A percentile compares a stretch with the other conserved stretches of the same genome.
These are phyloP conservation scores for Phyllopteryx taeniolatus DNA, from an alignment of 2,113 vertebrate genomes.

Conservation along the genomic window DNA sequence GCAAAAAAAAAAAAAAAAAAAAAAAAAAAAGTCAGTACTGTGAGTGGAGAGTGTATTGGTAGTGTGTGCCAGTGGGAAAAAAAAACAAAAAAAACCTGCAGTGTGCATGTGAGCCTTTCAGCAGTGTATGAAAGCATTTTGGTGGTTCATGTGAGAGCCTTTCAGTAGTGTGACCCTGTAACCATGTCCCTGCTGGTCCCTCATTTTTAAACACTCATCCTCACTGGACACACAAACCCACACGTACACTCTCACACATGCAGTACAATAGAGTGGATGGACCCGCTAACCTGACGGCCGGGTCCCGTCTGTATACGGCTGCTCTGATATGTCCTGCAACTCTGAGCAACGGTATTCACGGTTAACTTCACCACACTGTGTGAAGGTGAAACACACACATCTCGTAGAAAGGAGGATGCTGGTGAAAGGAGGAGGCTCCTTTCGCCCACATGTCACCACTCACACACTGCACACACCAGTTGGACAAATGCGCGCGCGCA, in stretches of 20 bases:
- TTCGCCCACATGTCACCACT: constrained; percentile 42
- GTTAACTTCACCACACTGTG: constrained; percentile 45
- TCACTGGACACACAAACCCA: constrained; percentile 5
- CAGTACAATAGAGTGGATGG: constrained; percentile 53
- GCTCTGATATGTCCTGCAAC: constrained; percentile 73
- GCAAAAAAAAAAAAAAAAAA: too few relatives aligned
- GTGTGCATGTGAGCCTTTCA: not conserved
- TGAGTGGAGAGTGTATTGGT: too few relatives aligned
- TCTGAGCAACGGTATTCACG: constrained; percentile 67
- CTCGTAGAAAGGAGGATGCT: constrained; percentile 37
- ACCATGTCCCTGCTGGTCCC: not conserved
- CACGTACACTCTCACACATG: constrained; percentile 56
- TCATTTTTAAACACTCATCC: not conserved
- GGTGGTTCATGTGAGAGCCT: not conserved
- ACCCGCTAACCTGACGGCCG: constrained; percentile 68
- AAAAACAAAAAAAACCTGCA: too few relatives aligned
- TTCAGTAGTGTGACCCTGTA: not conserved
- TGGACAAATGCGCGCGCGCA: constrained; percentile 14
- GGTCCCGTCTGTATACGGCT: constrained; percentile 62
- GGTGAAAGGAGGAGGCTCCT: constrained; percentile 50
- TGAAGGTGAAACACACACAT: not conserved
- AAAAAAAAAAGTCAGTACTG: too few relatives aligned
- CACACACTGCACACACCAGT: constrained; percentile 36
- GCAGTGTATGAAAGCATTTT: not conserved
- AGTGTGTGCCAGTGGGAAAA: too few relatives aligned